These are phyloP conservation scores for Pollenia angustigena DNA, from an alignment of 2,888 invertebrate species.

Conservation along the genomic window DNA sequence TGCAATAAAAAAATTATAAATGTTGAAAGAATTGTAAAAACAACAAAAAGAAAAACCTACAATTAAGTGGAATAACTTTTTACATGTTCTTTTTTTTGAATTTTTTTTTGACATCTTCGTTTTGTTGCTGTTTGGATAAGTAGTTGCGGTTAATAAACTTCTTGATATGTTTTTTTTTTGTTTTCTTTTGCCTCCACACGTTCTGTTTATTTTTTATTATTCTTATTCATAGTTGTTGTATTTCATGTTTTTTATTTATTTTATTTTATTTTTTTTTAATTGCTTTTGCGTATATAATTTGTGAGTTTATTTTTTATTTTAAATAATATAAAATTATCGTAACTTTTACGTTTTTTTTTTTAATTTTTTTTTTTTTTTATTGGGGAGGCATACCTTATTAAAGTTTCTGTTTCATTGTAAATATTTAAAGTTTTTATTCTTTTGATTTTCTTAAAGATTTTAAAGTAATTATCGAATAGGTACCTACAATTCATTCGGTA, in stretches of 20 bases:
- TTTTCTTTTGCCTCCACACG: slow-evolving; percentile 52
- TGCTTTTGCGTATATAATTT: slow-evolving; percentile 10
- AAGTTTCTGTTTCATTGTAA: no score
- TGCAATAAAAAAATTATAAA: slow-evolving; percentile 3
- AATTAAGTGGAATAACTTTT: slow-evolving; percentile 25
- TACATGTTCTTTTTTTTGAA: slow-evolving; percentile 32
- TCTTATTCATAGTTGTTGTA: no score
- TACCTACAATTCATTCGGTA: no score
- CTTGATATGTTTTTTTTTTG: slow-evolving; percentile 71
- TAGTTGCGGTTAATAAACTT: slow-evolving; percentile 73
- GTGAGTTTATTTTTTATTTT: slow-evolving; percentile 1
- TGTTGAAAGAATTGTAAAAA: slow-evolving; percentile 6
- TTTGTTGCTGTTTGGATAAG: slow-evolving; percentile 44
- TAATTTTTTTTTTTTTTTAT: not conserved
- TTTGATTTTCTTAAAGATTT: not conserved
- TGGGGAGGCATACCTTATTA: slow-evolving; percentile 21
- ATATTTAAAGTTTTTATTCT: no score
- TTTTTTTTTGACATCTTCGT: slow-evolving; percentile 39
- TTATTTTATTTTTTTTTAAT: slow-evolving; percentile 44
- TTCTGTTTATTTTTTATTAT: slow-evolving; percentile 53
- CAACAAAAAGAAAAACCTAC: not conserved
- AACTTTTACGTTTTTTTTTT: slow-evolving; percentile 46
- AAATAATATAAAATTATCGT: slow-evolving; percentile 32
- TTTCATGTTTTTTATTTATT: slow-evolving; percentile 36
- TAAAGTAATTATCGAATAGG: no score